These are phyloP conservation scores for Sylvia borin DNA, from an alignment of 2,797 vertebrate genomes.

Conservation along the genomic window DNA sequence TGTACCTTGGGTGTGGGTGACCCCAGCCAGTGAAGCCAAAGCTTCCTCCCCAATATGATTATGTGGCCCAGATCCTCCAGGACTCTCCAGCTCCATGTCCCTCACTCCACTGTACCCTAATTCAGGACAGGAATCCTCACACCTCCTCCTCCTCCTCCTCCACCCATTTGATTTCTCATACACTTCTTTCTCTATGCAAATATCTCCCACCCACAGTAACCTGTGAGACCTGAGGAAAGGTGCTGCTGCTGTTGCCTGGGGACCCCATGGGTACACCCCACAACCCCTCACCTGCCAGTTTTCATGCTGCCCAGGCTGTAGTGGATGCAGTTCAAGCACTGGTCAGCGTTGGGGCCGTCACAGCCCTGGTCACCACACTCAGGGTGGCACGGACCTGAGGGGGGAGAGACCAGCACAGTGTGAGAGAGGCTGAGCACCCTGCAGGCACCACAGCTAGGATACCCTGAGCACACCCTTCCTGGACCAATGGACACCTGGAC, in stretches of 20 bases:
- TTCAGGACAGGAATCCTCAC: neutral
- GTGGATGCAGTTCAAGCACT: conserved; percentile 91
- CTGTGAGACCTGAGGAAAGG: neutral
- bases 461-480: neutral
- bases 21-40: neutral
- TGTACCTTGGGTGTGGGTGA: neutral
- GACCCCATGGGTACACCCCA: rapidly evolving
- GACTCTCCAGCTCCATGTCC: neutral
- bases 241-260: rapidly evolving
- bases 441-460: neutral
- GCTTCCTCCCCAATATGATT: neutral
- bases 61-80: neutral
- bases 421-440: neutral
- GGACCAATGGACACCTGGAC: neutral
- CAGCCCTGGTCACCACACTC: conserved; percentile 90
- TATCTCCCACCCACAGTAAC: rapidly evolving
- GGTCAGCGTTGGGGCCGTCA: conserved; percentile 82
- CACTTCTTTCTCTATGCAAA: neutral
- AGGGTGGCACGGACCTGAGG: conserved; percentile 82
- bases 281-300: conserved; percentile 80
- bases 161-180: neutral
- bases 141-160: neutral
- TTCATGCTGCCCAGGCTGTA: conserved; percentile 86
- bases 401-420: neutral
- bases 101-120: neutral